These are phyloP conservation scores for Epizoanthus illoricatus DNA, from an alignment of 92 coral and sea anemone genomes.

Conservation along the genomic window DNA sequence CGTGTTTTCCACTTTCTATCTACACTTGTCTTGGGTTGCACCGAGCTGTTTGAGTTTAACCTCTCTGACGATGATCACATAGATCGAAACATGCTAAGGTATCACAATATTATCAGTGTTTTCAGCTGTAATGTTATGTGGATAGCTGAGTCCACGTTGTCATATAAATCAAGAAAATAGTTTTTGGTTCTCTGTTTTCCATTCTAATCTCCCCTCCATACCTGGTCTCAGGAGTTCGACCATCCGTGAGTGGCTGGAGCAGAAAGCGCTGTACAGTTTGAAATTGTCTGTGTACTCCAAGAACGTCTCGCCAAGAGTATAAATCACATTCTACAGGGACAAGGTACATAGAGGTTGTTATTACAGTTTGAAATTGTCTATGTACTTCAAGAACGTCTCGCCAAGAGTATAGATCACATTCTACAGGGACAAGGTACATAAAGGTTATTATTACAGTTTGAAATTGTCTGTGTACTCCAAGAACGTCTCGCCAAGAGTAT, in stretches of 20 bases:
- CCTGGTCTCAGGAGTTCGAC: conserved; percentile 96
- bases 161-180: too few species aligned
- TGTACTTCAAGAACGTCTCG: conserved; percentile 89
- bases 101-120: too few species aligned
- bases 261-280: conserved; percentile 96
- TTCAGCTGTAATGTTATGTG: too few species aligned
- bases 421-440: conserved; percentile 43
- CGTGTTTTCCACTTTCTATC: too few species aligned
- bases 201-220: conserved; percentile 7
- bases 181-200: too few species aligned
- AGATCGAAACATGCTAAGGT: too few species aligned
- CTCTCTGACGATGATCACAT: too few species aligned
- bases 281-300: conserved; percentile 93
- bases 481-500: conserved; percentile 89
- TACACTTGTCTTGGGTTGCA: too few species aligned
- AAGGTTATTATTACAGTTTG: too few species aligned
- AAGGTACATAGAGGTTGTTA: neutral
- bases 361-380: conserved; percentile 94
- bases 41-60: too few species aligned
- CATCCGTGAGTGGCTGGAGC: conserved; percentile 92
- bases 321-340: conserved; percentile 79
- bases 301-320: conserved; percentile 89
- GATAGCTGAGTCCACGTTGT: too few species aligned
- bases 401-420: conserved; percentile 90
- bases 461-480: conserved; percentile 93